Evolutionary conservation across 2,113 vertebrate species (phyloP).

Genomic region (Potamarius usumacintae): DNA sequence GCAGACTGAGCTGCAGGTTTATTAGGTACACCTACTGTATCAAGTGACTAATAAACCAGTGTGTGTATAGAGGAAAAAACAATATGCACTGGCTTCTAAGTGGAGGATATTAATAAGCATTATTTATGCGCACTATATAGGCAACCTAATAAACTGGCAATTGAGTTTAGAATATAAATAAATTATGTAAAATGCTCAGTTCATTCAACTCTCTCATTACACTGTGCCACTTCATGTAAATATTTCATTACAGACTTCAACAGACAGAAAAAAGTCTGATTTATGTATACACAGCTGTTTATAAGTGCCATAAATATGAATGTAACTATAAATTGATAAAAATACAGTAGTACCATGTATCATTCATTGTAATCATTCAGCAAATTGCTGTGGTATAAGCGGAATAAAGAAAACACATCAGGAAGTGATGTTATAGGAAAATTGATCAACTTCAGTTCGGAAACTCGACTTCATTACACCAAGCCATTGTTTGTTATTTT

Average conservation of each 20-base stretch:
- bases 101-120: neutral
- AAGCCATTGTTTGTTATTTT: neutral
- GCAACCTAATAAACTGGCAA: neutral
- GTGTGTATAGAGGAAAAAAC: neutral
- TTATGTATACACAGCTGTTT: neutral
- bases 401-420: neutral
- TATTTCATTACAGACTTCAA: neutral
- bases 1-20: slow-evolving; percentile 11
- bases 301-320: neutral
- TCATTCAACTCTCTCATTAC: neutral
- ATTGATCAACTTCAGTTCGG: neutral
- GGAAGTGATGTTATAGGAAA: neutral
- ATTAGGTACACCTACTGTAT: neutral
- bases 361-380: neutral
- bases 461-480: neutral
- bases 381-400: neutral
- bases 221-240: neutral
- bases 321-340: neutral
- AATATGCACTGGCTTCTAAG: neutral
- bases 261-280: no score
- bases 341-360: neutral
- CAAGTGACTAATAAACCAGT: neutral
- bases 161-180: neutral
- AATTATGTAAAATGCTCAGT: neutral
- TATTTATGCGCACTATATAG: neutral